Evolutionary conservation across 2,113 vertebrate genomes (phyloP).

Genomic region (Collichthys lucidus): DNA sequence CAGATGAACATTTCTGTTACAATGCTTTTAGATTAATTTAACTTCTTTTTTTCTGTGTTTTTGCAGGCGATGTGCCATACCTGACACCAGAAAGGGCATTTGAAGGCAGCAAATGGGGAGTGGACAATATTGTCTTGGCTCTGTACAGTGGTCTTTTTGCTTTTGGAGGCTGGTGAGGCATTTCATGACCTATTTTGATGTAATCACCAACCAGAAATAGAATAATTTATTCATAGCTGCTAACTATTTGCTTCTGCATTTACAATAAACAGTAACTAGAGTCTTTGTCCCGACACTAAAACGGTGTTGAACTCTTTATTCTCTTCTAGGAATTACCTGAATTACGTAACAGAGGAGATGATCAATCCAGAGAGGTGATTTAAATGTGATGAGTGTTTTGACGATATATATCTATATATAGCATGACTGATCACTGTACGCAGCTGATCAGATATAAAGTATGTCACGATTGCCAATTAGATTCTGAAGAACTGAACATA

Average conservation of each 20-base stretch:
- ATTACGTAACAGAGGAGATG: slow-evolving; percentile 85
- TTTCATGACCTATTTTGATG: slow-evolving; percentile 6
- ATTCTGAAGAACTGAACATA: slow-evolving; percentile 20
- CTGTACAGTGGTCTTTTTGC: slow-evolving; percentile 85
- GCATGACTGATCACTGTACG: neutral
- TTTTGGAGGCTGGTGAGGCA: slow-evolving; percentile 83
- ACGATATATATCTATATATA: slow-evolving; percentile 2
- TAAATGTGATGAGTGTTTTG: slow-evolving; percentile 67
- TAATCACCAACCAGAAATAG: slow-evolving; percentile 1
- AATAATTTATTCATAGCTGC: neutral
- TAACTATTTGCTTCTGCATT: neutral
- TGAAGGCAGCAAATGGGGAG: slow-evolving; percentile 80
- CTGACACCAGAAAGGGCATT: slow-evolving; percentile 77
- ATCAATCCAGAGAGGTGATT: slow-evolving; percentile 84
- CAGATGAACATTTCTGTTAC: neutral
- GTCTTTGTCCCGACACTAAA: neutral
- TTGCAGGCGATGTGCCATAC: slow-evolving; percentile 80
- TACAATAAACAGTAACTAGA: neutral
- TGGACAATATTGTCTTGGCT: slow-evolving; percentile 81
- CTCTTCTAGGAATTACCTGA: slow-evolving; percentile 82
- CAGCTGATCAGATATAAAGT: neutral
- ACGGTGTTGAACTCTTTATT: neutral
- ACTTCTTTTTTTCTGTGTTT: neutral
- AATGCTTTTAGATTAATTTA: neutral
- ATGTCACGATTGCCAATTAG: neutral